A percentile compares a stretch with the other conserved stretches of the same genome.
Conservation (phyloP, 2,797 vertebrate species). For the Gadopsis bispinosus region DNA sequence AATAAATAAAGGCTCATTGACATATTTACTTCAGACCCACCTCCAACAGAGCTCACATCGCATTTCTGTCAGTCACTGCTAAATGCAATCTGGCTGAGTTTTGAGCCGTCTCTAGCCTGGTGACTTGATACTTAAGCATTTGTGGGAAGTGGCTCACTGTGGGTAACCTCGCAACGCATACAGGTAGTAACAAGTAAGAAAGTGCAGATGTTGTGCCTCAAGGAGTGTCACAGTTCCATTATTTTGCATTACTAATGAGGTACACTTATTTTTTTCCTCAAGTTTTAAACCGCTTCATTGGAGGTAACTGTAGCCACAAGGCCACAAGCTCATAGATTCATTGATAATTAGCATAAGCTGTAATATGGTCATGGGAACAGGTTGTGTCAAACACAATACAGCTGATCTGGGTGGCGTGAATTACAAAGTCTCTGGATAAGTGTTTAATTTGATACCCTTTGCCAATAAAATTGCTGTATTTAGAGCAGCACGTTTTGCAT, state of each 20-base stretch:
- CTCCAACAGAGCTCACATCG: slow-evolving; percentile 56
- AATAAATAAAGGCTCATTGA: slow-evolving; percentile 58
- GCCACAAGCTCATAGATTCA: slow-evolving; percentile 15
- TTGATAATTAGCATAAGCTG: slow-evolving; percentile 27
- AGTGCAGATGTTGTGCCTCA: slow-evolving; percentile 38
- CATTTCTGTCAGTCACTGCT: slow-evolving; percentile 68
- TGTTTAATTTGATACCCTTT: slow-evolving; percentile 27
- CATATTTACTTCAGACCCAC: slow-evolving; percentile 38
- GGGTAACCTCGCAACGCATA: slow-evolving; percentile 67
- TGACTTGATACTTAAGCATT: slow-evolving; percentile 72
- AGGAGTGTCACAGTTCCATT: not conserved
- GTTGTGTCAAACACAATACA: slow-evolving; percentile 45
- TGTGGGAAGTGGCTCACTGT: slow-evolving; percentile 62
- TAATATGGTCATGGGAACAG: slow-evolving; percentile 9
- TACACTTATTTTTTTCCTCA: not conserved
- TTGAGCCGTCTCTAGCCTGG: slow-evolving; percentile 55
- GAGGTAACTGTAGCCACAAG: slow-evolving; percentile 5
- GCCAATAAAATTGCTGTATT: slow-evolving; percentile 30
- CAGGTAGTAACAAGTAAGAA: slow-evolving; percentile 47
- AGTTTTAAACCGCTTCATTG: not conserved
- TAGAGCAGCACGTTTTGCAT: slow-evolving; percentile 44
- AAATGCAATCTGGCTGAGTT: slow-evolving; percentile 61
- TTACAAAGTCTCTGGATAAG: slow-evolving; percentile 24
- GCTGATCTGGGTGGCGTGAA: slow-evolving; percentile 14
- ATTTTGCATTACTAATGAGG: not conserved